Conservation (phyloP, 2,797 vertebrate species). For the Cynopterus sphinx region DNA sequence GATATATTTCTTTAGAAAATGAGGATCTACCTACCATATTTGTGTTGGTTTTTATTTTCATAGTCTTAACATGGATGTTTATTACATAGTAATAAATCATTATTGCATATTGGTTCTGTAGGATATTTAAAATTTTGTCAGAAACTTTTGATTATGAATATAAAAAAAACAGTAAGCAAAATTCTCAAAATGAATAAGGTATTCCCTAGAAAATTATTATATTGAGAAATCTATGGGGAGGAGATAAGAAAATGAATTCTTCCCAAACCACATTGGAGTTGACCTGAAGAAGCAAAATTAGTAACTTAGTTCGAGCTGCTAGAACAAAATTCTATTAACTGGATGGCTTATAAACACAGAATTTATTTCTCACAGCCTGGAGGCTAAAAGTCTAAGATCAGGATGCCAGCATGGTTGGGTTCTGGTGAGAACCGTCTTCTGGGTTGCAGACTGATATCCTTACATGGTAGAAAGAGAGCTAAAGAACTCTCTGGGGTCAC, state of each 20-base stretch:
- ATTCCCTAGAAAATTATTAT: conserved; percentile 60
- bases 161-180: conserved; percentile 45
- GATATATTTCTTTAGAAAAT: conserved; percentile 83
- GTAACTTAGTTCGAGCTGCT: neutral
- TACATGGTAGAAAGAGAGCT: neutral
- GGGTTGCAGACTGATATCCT: neutral
- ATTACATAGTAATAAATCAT: conserved; percentile 48
- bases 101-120: conserved; percentile 59
- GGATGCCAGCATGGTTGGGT: neutral
- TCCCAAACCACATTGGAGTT: conserved; percentile 34
- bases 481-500: neutral
- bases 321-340: neutral
- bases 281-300: conserved; percentile 20
- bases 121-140: conserved; percentile 66
- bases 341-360: neutral
- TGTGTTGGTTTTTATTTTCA: conserved; percentile 72
- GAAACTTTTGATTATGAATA: conserved; percentile 61
- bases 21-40: conserved; percentile 65
- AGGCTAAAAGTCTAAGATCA: neutral
- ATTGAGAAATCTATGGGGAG: conserved; percentile 19
- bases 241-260: conserved; percentile 40
- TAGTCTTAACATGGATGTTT: conserved; percentile 56
- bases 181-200: conserved; percentile 65
- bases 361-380: neutral
- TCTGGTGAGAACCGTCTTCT: neutral